Conservation (phyloP, 1,140 invertebrate genomes). For the Sarcophaga peregrina region DNA sequence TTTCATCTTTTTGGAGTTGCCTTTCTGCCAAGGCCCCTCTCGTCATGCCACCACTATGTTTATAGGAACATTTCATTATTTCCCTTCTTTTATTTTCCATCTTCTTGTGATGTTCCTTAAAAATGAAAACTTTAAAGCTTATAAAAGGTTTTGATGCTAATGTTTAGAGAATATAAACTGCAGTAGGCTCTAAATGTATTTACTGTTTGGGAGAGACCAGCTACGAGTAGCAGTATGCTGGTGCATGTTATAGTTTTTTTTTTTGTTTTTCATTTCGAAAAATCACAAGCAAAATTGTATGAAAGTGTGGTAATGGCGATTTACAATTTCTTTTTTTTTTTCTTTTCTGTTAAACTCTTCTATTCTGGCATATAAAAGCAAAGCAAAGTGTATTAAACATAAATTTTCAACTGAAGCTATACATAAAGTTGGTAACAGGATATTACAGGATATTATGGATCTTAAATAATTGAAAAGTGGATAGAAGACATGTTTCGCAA, state of each 20-base stretch:
- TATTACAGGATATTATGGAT: conserved; percentile 41
- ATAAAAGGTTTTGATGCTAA: conserved; percentile 36
- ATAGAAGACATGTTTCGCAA: conserved; percentile 17
- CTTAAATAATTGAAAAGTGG: conserved; percentile 41
- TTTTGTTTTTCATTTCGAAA: background rate
- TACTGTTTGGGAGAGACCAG: background rate
- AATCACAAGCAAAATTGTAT: background rate
- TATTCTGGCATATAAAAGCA: background rate
- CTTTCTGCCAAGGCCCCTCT: background rate
- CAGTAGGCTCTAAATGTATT: conserved; percentile 26
- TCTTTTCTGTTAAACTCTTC: background rate
- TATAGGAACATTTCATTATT: background rate
- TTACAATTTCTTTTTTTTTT: background rate
- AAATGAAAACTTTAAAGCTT: conserved; percentile 24
- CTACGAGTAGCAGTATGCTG: too few relatives aligned
- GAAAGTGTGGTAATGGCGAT: background rate
- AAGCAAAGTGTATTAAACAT: conserved; percentile 30
- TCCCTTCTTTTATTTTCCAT: background rate
- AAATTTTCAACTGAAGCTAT: conserved; percentile 26
- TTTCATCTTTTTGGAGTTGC: too few relatives aligned
- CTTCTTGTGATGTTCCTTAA: background rate
- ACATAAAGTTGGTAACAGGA: conserved; percentile 40
- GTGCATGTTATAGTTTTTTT: too few relatives aligned
- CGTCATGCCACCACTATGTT: background rate
- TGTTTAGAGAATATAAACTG: conserved; percentile 35